Base-by-base conservation (phyloP, 2,113 vertebrate species). In the Oenanthe oenanthe region DNA sequence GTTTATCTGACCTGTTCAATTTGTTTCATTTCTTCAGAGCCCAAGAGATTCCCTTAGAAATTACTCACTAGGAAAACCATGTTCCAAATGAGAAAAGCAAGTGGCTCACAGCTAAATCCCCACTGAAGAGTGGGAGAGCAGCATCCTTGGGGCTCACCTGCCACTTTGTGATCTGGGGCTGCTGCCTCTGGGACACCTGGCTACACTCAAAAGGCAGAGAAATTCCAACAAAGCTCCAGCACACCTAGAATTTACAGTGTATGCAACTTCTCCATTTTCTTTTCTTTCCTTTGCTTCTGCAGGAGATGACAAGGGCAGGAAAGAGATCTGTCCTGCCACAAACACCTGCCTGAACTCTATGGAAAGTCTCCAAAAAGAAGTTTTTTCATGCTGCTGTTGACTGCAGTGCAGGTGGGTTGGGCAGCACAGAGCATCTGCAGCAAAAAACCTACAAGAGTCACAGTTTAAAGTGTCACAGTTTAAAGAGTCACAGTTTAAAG, bases 331-430 rank as follows among this genome's bases (percentile, higher is more conserved):
- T 45, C 50, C 70, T 81, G 58, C 32, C 85, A 79, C 26, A 50
- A 88, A 78, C 31, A 68, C 8, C 57, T 89, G 60, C 74, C 50
- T 70, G 53, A 73, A 82, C 50, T 61, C 77, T 26, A 6, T 70
- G 81, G 85, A 89, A 47, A 62, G 50, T 51, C 56, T 93, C 77
- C 92, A 88, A 56, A 73, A 45, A 5, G 32, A 79, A 68, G 73
- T 5, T 6, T 81, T 89, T 66, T 61, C 58, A 3, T 26, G 53
- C 45, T 88, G 78, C 85, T 93, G n/a, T 60, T 60, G 78, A 83
- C 93, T 91, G 92, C 93, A 93, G 93, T 85, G 89, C 87, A 83
- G 87, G 77, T 85, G 89, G 26, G 34, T 22, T 82, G 71, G 77
- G 63, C 47, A 83, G 71, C 31, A 72, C 50, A 28, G 38, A 93